Base-by-base conservation (phyloP, 2,888 invertebrate species). In the Dorcus parallelipipedus region DNA sequence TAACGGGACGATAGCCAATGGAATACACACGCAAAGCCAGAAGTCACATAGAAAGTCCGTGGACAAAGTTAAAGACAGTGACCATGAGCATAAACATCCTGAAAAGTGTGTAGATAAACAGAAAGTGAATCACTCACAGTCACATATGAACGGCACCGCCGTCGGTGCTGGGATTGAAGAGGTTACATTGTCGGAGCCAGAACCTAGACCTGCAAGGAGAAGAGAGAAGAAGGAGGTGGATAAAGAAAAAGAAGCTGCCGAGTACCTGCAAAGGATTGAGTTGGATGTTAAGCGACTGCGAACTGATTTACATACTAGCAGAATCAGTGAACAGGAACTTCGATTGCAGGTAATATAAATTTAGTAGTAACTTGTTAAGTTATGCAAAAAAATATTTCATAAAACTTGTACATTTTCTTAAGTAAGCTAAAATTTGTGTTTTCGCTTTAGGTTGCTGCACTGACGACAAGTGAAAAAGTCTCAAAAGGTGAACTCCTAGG, bases 241-340 rank as follows among this genome's bases (percentile, higher is more conserved):
- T 64, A 73, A 73, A 62, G 74, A 82, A 70, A 76, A 79, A 1
- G 79, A 80, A 64, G 78, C 78, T 9, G 78, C 80, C 38, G 82
- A 82, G 63, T 81, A 80, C 62, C 65, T 78, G 66, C 81, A 76
- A 81, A 89, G 84, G 82, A 82, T 91, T 71, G 89, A 90, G 73
- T 78, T 82, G 54, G 89, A 90, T 69, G 82, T 91, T 64, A 90
- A 90, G 73, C 63, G 86, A 69, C 78, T 90, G 65, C 84, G 88
- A 72, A 79, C 82, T 55, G 95, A 95, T 73, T 83, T 95, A 64
- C 85, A 88, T 65, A 82, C 84, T n/a, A 86, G 86, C 75, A 81
- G 88, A 68, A 84, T 85, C 69, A 79, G 82, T 67, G 91, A 91
- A 75, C 86, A 86, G 73, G 91, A 91, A 62, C 80, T 90, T 59